Base-by-base conservation (phyloP, 2,797 vertebrate species). In the Rhincodon typus region DNA sequence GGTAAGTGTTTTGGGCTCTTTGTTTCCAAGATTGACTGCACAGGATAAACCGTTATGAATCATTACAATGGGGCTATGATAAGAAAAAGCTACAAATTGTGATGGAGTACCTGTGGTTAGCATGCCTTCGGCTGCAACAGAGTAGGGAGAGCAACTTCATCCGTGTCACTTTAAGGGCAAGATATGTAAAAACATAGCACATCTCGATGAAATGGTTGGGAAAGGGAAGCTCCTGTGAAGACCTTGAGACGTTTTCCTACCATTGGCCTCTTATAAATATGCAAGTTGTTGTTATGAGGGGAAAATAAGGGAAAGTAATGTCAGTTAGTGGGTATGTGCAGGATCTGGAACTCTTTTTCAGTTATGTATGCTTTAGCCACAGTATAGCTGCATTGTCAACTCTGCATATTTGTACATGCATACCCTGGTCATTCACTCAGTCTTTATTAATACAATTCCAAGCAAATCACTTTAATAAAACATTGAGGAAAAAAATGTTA, bases 391-490 rank as follows among this genome's bases (percentile, higher is more conserved):
- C 23, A 42, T 72, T 12, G 42, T 74, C 15, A 1, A 23, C 69
- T 50, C 15, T 94, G 42, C 8, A 74, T 30, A 42, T 94, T 50
- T 53, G 25, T 50, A 74, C 67, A 15, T 70, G 38, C 38, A n/a
- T 34, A 38, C n/a, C 15, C n/a, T 82, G 77, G 53, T 34, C 50
- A 57, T 50, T 72, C 93, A 50, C 23, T 74, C 67, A 42, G 69
- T 57, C 70, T 95, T 77, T 95, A 23, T 3, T 10, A 13, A 94
- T 23, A 74, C 30, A 25, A 21, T 77, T 77, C 94, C 50, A 30
- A 74, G 46, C 46, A 34, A 95, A n/a, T 8, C 42, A 42, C 23
- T 70, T 94, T 50, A 95, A 74, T 69, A 72, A 95, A 95, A 95
- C 69, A 74, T 30, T 10, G 46, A 57, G 72, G 53, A 27, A 77